Base-by-base conservation (phyloP, 2,888 invertebrate species). In the Lepidonotus clava region DNA sequence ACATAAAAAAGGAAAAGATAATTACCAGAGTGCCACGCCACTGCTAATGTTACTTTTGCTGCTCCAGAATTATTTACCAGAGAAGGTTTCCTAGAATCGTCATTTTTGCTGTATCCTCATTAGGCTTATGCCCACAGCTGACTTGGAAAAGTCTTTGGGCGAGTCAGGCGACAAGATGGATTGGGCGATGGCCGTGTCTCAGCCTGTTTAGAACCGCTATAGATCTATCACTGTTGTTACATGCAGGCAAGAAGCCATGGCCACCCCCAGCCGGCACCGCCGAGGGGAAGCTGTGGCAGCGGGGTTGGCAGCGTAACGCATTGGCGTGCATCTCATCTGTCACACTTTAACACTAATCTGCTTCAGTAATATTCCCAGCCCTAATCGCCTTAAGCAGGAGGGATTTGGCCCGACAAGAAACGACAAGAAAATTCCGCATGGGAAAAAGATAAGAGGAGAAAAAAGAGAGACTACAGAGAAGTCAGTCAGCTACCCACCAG, bases 151-250 rank as follows among this genome's bases (percentile, higher is more conserved):
- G n/a, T n/a, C n/a, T n/a, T n/a, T n/a, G n/a, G n/a, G n/a, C 61
- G 61, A n/a, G 61, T n/a, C 61, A 61, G 61, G 61, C 61, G 61
- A 61, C 28, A 61, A 61, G 61, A 61, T 61, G 61, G 61, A 61
- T 61, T 11, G 61, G 53, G 21, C 21, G 53, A 18, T 53, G 53
- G 4, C 21, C 2, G 53, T 18, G 4, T 8, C 21, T 11, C 4
- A n/a, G 53, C 4, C 2, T 2, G 53, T 4, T 53, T 2, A n/a
- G 53, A 53, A 11, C 21, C 2, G 53, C 18, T 18, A 53, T 53
- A 1, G 53, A 18, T 53, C 2, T 1, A 11, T 18, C n/a, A n/a
- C 4, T 4, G 53, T 18, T 2, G 53, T 2, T 53, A n/a, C 53
- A 4, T 2, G 53, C 2, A 11, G n/a, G 53, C 21, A 53, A 53